phyloP scores from a whole-genome alignment of 2,113 vertebrate genomes.

The Hippocampus mohnikei region DNA sequence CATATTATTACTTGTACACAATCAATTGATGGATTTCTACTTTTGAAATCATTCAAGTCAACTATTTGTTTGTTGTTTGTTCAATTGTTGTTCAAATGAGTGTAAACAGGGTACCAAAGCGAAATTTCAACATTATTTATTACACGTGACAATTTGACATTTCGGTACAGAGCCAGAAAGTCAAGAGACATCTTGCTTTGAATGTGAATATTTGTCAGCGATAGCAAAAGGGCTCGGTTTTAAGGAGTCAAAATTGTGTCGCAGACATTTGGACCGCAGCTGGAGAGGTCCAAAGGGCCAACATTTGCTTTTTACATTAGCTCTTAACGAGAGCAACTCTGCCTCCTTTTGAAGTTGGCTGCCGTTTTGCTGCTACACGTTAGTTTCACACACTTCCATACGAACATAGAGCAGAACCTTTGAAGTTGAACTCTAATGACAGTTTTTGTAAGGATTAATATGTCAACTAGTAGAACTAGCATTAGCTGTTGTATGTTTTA shows the following conservation, averaged over 20 bases:
- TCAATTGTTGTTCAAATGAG: too few relatives aligned
- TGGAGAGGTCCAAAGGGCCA: not conserved
- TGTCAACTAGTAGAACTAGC: too few relatives aligned
- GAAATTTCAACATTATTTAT: too few relatives aligned
- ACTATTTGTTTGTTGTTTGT: too few relatives aligned
- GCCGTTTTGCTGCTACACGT: not conserved
- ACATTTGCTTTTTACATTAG: not conserved
- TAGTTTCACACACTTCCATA: not conserved
- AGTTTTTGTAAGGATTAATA: too few relatives aligned
- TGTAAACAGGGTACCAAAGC: too few relatives aligned
- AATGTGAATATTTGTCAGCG: not conserved
- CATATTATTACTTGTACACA: too few relatives aligned
- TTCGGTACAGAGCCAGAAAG: not conserved
- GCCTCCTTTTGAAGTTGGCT: not conserved
- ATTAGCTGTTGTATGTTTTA: too few relatives aligned
- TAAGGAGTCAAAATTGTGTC: not conserved
- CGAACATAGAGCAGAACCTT: not conserved
- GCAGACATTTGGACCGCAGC: constrained; percentile 1
- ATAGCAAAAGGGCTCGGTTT: not conserved
- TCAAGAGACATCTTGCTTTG: not conserved
- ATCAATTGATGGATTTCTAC: too few relatives aligned
- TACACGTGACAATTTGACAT: too few relatives aligned
- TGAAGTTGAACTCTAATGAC: constrained; percentile 40
- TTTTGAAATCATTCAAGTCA: too few relatives aligned
- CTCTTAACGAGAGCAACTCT: not conserved